Conservation (phyloP, 2,797 vertebrate species). For the Siniperca obscura region DNA sequence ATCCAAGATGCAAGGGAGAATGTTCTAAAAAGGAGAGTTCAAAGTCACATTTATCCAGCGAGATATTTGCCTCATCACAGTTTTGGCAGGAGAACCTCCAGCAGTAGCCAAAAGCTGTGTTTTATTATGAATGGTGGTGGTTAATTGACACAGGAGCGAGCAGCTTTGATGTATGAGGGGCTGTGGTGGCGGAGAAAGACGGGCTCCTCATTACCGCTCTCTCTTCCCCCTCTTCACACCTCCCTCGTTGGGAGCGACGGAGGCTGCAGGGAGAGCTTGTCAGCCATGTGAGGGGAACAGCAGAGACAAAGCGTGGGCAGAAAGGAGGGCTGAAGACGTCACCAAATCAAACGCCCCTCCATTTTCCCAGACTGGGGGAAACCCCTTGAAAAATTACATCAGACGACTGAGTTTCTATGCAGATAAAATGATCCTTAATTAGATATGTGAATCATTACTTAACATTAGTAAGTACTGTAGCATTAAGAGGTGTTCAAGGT, state of each 20-base stretch:
- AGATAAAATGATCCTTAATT: neutral
- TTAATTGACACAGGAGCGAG: conserved; percentile 66
- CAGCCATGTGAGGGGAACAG: conserved; percentile 36
- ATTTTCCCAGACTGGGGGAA: conserved; percentile 25
- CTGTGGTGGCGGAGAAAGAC: conserved; percentile 42
- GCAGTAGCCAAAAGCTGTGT: conserved; percentile 62
- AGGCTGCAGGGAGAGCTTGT: conserved; percentile 39
- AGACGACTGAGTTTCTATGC: neutral
- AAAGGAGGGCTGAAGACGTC: conserved; percentile 43
- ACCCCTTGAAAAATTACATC: conserved; percentile 21
- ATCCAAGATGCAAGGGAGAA: neutral
- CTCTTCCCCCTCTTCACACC: neutral
- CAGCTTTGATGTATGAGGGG: conserved; percentile 69
- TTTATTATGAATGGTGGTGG: conserved; percentile 73
- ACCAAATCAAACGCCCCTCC: conserved; percentile 43
- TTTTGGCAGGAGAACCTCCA: conserved; percentile 56
- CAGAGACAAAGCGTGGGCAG: conserved; percentile 40
- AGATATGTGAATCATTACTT: neutral
- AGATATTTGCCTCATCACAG: conserved; percentile 43
- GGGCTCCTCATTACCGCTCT: conserved; percentile 62
- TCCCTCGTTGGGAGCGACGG: conserved; percentile 8
- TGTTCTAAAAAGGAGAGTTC: conserved; percentile 13
- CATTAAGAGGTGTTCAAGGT: conserved; percentile 20
- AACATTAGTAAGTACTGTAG: conserved; percentile 5
- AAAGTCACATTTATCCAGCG: conserved; percentile 41